Conservation (phyloP, 2,888 invertebrate species). For the Pollenia labialis region DNA sequence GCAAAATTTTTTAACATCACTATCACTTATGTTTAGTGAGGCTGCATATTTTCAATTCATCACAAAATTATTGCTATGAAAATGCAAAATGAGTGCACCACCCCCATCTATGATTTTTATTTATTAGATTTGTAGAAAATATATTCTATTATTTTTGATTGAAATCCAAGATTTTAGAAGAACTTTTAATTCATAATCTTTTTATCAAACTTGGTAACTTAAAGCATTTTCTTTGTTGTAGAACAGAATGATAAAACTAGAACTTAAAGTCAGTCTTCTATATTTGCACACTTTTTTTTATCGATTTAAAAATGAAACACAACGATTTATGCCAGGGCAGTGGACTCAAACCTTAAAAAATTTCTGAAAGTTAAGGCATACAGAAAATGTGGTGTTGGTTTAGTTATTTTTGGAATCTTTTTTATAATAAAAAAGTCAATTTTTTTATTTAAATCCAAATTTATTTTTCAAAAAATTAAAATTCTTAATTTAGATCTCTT, state of each 20-base stretch:
- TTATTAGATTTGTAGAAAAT: no score
- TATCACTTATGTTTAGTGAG: no score
- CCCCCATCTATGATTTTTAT: no score
- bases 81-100: no score
- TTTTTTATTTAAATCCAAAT: not conserved
- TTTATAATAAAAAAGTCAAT: not conserved
- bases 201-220: no score
- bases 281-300: constrained; percentile 12
- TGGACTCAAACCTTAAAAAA: not conserved
- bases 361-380: not conserved
- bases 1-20: no score
- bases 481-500: not conserved
- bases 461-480: not conserved
- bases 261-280: not conserved
- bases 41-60: no score
- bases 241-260: not conserved
- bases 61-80: no score
- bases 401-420: not conserved
- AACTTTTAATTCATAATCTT: no score
- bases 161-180: no score
- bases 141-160: no score
- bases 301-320: not conserved
- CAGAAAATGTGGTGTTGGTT: not conserved
- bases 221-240: no score
- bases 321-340: constrained; percentile 45